phyloP scores from a whole-genome alignment of 2,113 vertebrate genomes.

The Amia ocellicauda region DNA sequence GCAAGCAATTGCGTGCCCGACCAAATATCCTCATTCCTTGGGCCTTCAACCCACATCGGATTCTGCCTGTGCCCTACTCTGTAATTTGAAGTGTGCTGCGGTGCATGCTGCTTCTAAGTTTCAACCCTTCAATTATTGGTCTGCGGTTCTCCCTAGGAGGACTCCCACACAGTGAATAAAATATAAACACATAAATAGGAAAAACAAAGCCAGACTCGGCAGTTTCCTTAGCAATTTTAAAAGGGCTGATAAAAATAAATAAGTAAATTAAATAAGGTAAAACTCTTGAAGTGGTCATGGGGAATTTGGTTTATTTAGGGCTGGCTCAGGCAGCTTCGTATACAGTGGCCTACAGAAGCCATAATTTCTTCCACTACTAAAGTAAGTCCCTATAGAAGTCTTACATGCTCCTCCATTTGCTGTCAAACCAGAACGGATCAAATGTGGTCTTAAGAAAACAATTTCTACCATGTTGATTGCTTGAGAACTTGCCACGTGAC shows the following conservation, averaged over 20 bases:
- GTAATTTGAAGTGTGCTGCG: not conserved
- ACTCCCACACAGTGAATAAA: slow-evolving; percentile 5
- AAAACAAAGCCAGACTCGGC: not conserved
- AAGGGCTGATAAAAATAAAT: not conserved
- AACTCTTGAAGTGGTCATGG: not conserved
- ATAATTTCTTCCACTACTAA: too few species aligned
- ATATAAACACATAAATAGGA: not conserved
- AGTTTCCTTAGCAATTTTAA: not conserved
- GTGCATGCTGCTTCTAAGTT: not conserved
- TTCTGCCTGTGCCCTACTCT: not conserved
- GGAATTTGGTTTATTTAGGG: not conserved
- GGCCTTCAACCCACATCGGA: not conserved
- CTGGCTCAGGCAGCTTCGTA: not conserved
- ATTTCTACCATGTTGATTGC: too few species aligned
- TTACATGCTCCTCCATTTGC: not conserved
- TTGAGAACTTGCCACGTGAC: not conserved
- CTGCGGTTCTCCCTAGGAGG: slow-evolving; percentile 5
- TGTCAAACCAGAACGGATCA: not conserved
- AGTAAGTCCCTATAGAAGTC: too few species aligned
- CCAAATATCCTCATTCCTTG: slow-evolving; percentile 4
- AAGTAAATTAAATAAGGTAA: too few species aligned
- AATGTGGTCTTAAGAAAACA: too few species aligned
- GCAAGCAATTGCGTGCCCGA: not conserved
- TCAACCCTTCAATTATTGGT: not conserved
- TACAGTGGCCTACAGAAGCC: not conserved